These are phyloP conservation scores for Podarcis siculus DNA, from an alignment of 2,797 vertebrate genomes.

Conservation along the genomic window DNA sequence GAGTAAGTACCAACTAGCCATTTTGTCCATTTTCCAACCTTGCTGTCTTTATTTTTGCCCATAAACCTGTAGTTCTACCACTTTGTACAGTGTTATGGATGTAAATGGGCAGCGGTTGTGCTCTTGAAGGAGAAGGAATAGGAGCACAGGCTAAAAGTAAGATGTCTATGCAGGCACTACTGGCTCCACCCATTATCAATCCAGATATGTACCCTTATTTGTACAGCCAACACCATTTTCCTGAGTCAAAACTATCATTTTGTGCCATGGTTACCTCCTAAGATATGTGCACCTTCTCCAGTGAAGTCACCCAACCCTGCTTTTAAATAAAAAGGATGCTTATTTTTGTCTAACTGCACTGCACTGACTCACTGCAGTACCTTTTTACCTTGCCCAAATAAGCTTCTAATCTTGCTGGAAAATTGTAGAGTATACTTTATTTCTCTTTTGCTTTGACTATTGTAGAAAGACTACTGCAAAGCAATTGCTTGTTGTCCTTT, in stretches of 20 bases:
- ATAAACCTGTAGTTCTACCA: conserved; percentile 61
- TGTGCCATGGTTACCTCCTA: conserved; percentile 58
- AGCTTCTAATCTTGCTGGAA: conserved; percentile 21
- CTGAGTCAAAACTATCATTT: conserved; percentile 74
- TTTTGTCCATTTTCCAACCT: conserved; percentile 55
- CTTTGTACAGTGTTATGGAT: conserved; percentile 24
- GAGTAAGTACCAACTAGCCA: conserved; percentile 58
- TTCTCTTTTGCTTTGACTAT: conserved; percentile 34
- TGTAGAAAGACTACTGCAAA: conserved; percentile 43
- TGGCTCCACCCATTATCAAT: conserved; percentile 56
- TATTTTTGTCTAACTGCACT: conserved; percentile 49
- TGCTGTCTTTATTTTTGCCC: conserved; percentile 65
- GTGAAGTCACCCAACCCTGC: conserved; percentile 31
- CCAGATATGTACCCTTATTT: conserved; percentile 69
- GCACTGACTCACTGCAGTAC: neutral
- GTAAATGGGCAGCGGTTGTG: conserved; percentile 58
- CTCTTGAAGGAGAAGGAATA: conserved; percentile 38
- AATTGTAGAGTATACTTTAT: conserved; percentile 3
- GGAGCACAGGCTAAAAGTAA: conserved; percentile 52
- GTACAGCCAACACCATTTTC: conserved; percentile 72
- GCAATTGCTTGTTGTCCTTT: conserved; percentile 6
- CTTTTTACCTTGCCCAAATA: conserved; percentile 4
- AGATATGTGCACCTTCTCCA: conserved; percentile 6
- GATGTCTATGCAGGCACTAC: conserved; percentile 64
- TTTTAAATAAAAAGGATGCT: conserved; percentile 32